Conservation (phyloP, 2,888 invertebrate genomes). For the Drosophila ezoana region DNA sequence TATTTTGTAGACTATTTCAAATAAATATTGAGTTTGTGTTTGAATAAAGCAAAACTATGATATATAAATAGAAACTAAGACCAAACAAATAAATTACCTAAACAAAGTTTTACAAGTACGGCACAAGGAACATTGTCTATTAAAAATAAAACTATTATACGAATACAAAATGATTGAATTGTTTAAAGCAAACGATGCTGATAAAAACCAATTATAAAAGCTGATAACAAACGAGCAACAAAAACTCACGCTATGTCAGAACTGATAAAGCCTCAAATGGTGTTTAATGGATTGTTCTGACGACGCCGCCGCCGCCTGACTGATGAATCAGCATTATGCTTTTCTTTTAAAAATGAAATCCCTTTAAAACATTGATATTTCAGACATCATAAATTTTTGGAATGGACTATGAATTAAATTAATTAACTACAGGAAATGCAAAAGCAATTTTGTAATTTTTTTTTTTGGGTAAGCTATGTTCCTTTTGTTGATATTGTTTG, state of each 20-base stretch:
- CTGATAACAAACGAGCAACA: constrained; percentile 9
- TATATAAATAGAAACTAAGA: constrained; percentile 10
- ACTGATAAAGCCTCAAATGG: constrained; percentile 55
- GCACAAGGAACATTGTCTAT: constrained; percentile 65
- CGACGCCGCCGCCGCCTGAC: not conserved
- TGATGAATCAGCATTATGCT: constrained; percentile 2
- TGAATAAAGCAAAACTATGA: not conserved
- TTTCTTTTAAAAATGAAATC: constrained; percentile 10
- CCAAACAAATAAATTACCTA: constrained; percentile 46
- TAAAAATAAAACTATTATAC: constrained; percentile 22
- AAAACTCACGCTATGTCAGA: constrained; percentile 22
- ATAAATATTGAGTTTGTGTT: not conserved
- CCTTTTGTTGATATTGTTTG: constrained; percentile 26
- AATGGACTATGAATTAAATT: constrained; percentile 68
- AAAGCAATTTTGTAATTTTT: constrained; percentile 55
- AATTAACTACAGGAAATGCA: constrained; percentile 72
- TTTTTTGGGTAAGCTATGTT: constrained; percentile 48
- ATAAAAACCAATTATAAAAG: constrained; percentile 31
- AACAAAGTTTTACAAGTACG: constrained; percentile 48
- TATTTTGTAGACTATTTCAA: not conserved
- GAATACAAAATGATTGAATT: constrained; percentile 15
- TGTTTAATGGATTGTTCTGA: constrained; percentile 8
- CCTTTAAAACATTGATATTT: constrained; percentile 39
- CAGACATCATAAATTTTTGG: constrained; percentile 43
- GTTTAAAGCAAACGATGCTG: constrained; percentile 1